Conservation (phyloP, 23 tunicate species). For the Halocynthia roretzi region DNA sequence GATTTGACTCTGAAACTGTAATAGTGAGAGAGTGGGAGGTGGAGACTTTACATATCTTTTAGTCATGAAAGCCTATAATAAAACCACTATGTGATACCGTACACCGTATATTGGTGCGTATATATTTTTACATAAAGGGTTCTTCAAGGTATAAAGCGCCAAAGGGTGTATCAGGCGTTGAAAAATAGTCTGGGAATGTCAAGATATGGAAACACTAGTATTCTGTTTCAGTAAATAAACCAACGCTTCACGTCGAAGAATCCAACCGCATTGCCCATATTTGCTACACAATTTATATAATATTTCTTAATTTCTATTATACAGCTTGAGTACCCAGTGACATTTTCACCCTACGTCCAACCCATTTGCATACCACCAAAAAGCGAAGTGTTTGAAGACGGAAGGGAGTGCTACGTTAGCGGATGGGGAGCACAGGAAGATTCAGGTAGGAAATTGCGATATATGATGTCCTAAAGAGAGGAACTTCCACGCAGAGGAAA, state of each 20-base stretch:
- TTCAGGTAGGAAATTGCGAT: conserved; percentile 27
- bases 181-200: no score
- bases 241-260: no score
- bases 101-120: no score
- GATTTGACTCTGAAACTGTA: not conserved
- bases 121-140: no score
- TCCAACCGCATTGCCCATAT: no score
- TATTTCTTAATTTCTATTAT: not conserved
- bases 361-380: conserved; percentile 74
- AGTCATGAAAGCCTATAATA: not conserved
- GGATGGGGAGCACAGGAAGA: conserved; percentile 70
- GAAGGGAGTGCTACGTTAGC: conserved; percentile 47
- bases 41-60: not conserved
- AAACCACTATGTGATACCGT: no score
- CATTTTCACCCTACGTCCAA: conserved; percentile 33
- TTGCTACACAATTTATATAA: no score
- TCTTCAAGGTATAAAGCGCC: no score
- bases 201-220: no score
- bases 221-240: no score
- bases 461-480: not conserved
- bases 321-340: conserved; percentile 37
- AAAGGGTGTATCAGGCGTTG: no score
- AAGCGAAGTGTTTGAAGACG: conserved; percentile 26
- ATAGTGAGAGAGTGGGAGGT: not conserved
- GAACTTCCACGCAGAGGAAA: no score